Evolutionary conservation across 2,113 vertebrate genomes (phyloP).

Genomic region (Tylochromis polylepis): DNA sequence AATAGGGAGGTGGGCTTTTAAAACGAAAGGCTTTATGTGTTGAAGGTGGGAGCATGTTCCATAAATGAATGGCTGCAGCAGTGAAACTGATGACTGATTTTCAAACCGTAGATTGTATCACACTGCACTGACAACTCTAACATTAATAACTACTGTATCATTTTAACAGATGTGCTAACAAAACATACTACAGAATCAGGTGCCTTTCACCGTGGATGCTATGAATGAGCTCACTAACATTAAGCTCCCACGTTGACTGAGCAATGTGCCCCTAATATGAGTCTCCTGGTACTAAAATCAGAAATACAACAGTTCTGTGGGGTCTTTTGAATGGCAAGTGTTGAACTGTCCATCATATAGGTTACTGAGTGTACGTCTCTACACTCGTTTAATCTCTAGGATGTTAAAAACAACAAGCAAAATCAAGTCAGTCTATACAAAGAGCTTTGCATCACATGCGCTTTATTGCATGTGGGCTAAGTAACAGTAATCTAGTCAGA

Average conservation of each 20-base stretch:
- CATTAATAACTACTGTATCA: background rate
- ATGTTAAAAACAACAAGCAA: background rate
- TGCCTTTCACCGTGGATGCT: background rate
- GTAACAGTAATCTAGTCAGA: slow-evolving; percentile 62
- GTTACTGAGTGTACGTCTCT: slow-evolving; percentile 40
- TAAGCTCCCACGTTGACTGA: slow-evolving; percentile 18
- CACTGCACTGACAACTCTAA: background rate
- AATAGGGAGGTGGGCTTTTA: slow-evolving; percentile 73
- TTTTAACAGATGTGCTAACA: background rate
- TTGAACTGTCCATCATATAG: slow-evolving; percentile 34
- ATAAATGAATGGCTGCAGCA: background rate
- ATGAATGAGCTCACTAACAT: slow-evolving; percentile 19
- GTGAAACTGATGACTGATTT: background rate
- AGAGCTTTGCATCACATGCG: slow-evolving; percentile 9
- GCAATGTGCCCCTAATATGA: background rate
- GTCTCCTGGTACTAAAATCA: slow-evolving; percentile 29
- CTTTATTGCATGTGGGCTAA: slow-evolving; percentile 27
- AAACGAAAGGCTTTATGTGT: slow-evolving; percentile 69
- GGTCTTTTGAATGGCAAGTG: slow-evolving; percentile 22
- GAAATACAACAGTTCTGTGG: background rate
- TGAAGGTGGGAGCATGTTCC: slow-evolving; percentile 50
- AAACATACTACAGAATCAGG: background rate
- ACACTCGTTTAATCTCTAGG: slow-evolving; percentile 25
- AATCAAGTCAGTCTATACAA: background rate
- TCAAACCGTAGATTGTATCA: background rate